Conservation (phyloP, 2,888 invertebrate species). For the Laothoe populi region DNA sequence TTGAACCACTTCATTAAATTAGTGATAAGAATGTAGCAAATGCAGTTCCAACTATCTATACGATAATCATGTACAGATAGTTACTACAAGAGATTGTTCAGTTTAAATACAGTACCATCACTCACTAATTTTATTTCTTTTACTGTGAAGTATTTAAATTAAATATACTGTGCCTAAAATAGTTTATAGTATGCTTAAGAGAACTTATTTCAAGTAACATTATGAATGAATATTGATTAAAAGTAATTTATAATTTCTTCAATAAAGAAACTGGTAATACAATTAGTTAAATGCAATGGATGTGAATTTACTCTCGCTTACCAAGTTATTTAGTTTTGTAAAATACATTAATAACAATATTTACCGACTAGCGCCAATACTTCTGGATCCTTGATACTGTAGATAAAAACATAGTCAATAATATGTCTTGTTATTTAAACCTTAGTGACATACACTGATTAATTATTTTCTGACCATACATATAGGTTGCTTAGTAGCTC, state of each 20-base stretch:
- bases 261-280: too few species aligned
- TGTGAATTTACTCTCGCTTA: neutral
- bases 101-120: neutral
- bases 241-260: neutral
- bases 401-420: neutral
- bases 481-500: neutral
- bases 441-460: too few species aligned
- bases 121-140: neutral
- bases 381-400: slow-evolving; percentile 9
- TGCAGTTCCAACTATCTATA: neutral
- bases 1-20: slow-evolving; percentile 3
- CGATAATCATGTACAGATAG: neutral
- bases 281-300: too few species aligned
- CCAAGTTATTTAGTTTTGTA: neutral
- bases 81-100: neutral
- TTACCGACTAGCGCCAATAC: neutral
- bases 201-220: too few species aligned
- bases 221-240: neutral
- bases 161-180: neutral
- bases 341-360: neutral
- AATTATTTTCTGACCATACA: neutral
- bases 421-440: neutral
- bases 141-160: neutral
- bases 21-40: neutral
- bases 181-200: neutral